Conservation (phyloP, 2,113 vertebrate species). For the Grammomys dolichurus region DNA sequence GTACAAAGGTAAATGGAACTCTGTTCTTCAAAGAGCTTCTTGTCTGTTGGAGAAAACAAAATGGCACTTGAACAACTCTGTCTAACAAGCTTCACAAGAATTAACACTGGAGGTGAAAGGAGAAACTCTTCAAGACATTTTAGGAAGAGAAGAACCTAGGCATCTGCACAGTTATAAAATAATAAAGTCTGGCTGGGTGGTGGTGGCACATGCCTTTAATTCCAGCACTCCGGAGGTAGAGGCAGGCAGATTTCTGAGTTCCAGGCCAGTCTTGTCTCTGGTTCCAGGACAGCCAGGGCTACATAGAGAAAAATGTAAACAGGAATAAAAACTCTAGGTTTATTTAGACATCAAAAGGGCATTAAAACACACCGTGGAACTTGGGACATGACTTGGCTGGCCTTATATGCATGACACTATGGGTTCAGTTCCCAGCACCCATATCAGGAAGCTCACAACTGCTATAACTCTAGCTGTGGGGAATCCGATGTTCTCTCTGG, state of each 20-base stretch:
- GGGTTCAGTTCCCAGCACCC: background rate
- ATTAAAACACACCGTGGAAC: background rate
- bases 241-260: background rate
- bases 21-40: background rate
- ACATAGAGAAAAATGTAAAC: background rate
- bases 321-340: background rate
- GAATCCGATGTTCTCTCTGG: background rate
- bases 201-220: background rate
- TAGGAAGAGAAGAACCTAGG: constrained; percentile 8
- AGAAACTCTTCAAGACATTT: background rate
- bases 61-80: background rate
- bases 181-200: background rate
- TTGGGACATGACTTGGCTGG: background rate
- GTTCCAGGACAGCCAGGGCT: background rate
- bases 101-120: background rate
- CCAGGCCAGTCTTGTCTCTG: background rate
- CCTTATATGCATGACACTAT: background rate
- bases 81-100: background rate
- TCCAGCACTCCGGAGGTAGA: background rate
- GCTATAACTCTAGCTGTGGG: background rate
- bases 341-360: background rate
- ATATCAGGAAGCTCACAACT: background rate
- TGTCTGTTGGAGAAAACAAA: constrained; percentile 27
- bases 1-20: background rate
- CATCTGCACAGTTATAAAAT: background rate